Conservation (phyloP, 1,140 invertebrate genomes). For the Eueides isabella region DNA sequence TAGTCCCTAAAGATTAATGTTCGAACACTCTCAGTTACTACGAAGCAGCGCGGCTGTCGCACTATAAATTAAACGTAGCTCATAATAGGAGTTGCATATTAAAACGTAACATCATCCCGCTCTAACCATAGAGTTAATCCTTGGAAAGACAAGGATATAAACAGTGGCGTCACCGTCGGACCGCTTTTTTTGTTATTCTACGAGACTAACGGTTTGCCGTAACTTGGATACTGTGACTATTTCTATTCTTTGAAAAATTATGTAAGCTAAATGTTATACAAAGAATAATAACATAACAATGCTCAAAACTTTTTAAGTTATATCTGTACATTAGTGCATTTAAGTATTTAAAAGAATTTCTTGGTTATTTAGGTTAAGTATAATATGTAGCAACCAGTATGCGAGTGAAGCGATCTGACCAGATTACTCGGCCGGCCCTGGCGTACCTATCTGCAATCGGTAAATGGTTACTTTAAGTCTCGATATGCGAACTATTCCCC, state of each 20-base stretch:
- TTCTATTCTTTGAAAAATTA: conserved; percentile 26
- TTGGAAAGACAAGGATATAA: conserved; percentile 61
- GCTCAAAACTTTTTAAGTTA: background rate
- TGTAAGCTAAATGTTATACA: background rate
- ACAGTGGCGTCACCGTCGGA: conserved; percentile 61
- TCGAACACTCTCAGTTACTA: conserved; percentile 59
- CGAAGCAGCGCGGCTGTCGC: conserved; percentile 70
- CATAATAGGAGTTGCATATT: conserved; percentile 69
- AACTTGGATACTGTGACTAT: conserved; percentile 64
- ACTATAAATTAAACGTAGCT: conserved; percentile 78
- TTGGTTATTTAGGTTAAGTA: conserved; percentile 78
- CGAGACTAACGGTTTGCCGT: conserved; percentile 70
- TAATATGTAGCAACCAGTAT: conserved; percentile 72
- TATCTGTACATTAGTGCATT: conserved; percentile 24
- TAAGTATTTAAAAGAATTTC: conserved; percentile 66
- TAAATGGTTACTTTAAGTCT: conserved; percentile 80
- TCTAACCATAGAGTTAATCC: conserved; percentile 48
- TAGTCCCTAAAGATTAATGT: conserved; percentile 71
- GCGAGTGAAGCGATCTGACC: conserved; percentile 72
- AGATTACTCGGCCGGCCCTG: conserved; percentile 76
- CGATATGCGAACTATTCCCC: conserved; percentile 75
- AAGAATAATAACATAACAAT: background rate
- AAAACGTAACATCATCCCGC: conserved; percentile 61
- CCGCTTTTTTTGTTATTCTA: conserved; percentile 74
- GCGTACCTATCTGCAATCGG: conserved; percentile 80